A percentile compares a stretch with the other conserved stretches of the same genome.
Evolutionary conservation across 2,888 invertebrate genomes (phyloP).

Genomic region (Drosophila stalkeri): DNA sequence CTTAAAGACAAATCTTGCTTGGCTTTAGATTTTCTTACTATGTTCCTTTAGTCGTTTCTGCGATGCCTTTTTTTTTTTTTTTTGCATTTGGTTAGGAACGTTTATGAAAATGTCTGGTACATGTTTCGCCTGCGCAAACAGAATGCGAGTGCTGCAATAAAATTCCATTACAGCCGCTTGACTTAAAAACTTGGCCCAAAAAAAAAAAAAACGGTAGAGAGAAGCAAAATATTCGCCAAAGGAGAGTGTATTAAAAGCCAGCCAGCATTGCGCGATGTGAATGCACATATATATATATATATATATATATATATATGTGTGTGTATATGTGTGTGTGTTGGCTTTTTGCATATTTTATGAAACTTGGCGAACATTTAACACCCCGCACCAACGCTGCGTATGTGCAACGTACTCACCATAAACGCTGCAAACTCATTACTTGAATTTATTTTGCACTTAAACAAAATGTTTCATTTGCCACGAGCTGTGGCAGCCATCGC

Average conservation of each 20-base stretch:
- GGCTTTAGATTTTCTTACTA: slow-evolving; percentile 11
- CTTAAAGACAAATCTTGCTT: slow-evolving; percentile 40
- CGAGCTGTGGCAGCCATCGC: slow-evolving; percentile 13
- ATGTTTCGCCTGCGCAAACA: slow-evolving; percentile 75
- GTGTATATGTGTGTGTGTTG: slow-evolving; percentile 46
- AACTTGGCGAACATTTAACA: slow-evolving; percentile 77
- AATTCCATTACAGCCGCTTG: slow-evolving; percentile 77
- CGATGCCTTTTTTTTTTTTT: neutral
- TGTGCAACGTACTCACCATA: slow-evolving; percentile 52
- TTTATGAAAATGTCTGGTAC: slow-evolving; percentile 77
- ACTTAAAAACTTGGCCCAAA: slow-evolving; percentile 76
- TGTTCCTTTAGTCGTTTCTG: neutral
- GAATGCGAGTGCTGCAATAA: slow-evolving; percentile 76
- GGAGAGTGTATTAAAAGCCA: slow-evolving; percentile 75
- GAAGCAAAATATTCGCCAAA: slow-evolving; percentile 23
- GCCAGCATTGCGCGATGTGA: slow-evolving; percentile 61
- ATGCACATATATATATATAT: slow-evolving; percentile 44
- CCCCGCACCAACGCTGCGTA: slow-evolving; percentile 48
- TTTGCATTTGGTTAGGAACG: slow-evolving; percentile 39
- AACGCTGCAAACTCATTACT: slow-evolving; percentile 78
- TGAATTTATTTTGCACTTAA: slow-evolving; percentile 81
- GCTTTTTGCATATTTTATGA: slow-evolving; percentile 77
- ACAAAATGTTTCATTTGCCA: slow-evolving; percentile 79
- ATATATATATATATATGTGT: slow-evolving; percentile 33
- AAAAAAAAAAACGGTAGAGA: slow-evolving; percentile 36